These are phyloP conservation scores for Parnassius mnemosyne DNA, from an alignment of 2,888 invertebrate species.

Conservation along the genomic window DNA sequence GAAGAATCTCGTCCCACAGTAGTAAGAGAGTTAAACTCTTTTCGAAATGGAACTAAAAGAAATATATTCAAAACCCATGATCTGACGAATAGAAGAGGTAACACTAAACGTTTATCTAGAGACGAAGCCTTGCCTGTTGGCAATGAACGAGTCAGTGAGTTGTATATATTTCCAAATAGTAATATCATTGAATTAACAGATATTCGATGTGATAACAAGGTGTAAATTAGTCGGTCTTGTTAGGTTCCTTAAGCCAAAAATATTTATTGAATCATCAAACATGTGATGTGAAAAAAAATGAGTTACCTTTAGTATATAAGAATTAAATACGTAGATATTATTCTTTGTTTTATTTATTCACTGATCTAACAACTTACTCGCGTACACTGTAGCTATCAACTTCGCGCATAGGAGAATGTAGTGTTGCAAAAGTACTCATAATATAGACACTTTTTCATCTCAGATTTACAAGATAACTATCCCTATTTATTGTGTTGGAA, in stretches of 20 bases:
- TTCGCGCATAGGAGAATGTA: too few species aligned
- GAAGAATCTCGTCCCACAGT: constrained; percentile 52
- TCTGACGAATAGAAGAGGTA: constrained; percentile 41
- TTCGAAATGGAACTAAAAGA: constrained; percentile 38
- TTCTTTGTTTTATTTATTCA: constrained; percentile 16
- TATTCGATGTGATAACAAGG: constrained; percentile 68
- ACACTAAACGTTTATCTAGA: constrained; percentile 40
- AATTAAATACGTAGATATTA: constrained; percentile 16
- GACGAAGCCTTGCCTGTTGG: constrained; percentile 53
- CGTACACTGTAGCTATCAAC: too few species aligned
- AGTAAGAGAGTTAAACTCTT: constrained; percentile 45
- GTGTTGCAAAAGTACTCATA: too few species aligned
- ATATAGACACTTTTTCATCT: too few species aligned
- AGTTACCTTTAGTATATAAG: constrained; percentile 13
- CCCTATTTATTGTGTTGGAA: too few species aligned
- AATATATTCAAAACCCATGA: constrained; percentile 27
- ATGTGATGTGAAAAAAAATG: constrained; percentile 23
- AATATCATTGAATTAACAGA: constrained; percentile 72
- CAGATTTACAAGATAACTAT: too few species aligned
- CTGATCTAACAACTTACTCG: too few species aligned
- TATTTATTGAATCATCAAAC: constrained; percentile 27
- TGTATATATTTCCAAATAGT: constrained; percentile 74
- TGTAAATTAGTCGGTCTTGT: constrained; percentile 46
- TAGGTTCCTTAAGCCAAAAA: background rate
- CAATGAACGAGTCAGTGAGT: constrained; percentile 67